Percentiles rank a stretch among this genome's conserved stretches.
Conservation (phyloP, 2,888 invertebrate species). For the Villa cingulata region DNA sequence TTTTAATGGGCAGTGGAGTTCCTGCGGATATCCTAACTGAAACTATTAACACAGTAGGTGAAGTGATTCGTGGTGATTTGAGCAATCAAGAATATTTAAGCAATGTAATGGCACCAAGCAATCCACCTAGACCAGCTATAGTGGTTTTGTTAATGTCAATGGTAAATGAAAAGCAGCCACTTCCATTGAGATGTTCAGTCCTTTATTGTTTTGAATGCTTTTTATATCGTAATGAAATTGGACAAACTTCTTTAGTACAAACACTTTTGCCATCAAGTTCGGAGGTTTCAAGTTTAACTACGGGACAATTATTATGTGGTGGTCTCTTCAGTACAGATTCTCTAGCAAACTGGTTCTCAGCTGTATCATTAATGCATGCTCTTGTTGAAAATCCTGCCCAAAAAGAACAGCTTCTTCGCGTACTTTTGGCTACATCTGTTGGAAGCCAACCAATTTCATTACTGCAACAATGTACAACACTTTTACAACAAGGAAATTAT, state of each 20-base stretch:
- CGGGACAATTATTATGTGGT: slow-evolving; percentile 83
- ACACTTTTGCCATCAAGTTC: slow-evolving; percentile 80
- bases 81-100: slow-evolving; percentile 87
- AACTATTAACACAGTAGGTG: slow-evolving; percentile 88
- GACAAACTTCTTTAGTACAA: slow-evolving; percentile 77
- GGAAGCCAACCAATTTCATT: slow-evolving; percentile 78
- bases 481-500: slow-evolving; percentile 60
- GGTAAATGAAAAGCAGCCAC: slow-evolving; percentile 96
- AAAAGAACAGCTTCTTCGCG: slow-evolving; percentile 82
- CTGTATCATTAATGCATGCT: slow-evolving; percentile 80
- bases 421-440: slow-evolving; percentile 73
- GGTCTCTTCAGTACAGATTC: slow-evolving; percentile 81
- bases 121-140: slow-evolving; percentile 85
- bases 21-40: slow-evolving; percentile 93
- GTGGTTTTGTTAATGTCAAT: slow-evolving; percentile 94
- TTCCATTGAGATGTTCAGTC: slow-evolving; percentile 79
- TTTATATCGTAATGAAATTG: slow-evolving; percentile 80
- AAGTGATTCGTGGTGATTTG: slow-evolving; percentile 75
- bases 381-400: slow-evolving; percentile 71
- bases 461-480: slow-evolving; percentile 73
- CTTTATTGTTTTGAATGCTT: slow-evolving; percentile 96
- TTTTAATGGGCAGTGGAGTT: slow-evolving; percentile 91
- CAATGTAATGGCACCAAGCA: slow-evolving; percentile 80
- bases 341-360: slow-evolving; percentile 90
- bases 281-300: slow-evolving; percentile 56